Evolutionary conservation across 2,888 invertebrate genomes (phyloP), one percentile per base, ranked within the genome.

Genomic region (Patella caerulea): DNA sequence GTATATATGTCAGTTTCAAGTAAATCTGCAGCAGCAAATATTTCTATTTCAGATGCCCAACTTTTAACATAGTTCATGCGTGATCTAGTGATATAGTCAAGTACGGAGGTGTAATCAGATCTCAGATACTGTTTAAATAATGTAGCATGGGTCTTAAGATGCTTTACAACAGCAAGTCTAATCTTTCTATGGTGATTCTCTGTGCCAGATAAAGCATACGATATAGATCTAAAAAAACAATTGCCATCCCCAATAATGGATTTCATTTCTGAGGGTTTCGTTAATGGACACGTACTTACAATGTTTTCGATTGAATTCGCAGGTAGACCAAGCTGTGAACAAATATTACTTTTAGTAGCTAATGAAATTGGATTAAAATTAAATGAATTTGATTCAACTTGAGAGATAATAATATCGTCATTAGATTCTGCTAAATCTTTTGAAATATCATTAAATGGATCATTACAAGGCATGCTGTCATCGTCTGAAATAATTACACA

Each of bases 1-100:
- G 19, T 59, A 15, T 59, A 59, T n/a, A 59, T 59, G 19, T 59
- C 59, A n/a, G 59, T 59, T 59, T 59, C n/a, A n/a, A 59, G 19
- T 59, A 59, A 59, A 59, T 59, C 59, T n/a, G n/a, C 17, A 59
- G 59, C 59, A 12, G 59, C 59, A 5, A 59, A 59, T 59, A 59
- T 59, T 15, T 59, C 59, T n/a, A 59, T n/a, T 59, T 59, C 59
- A n/a, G 59, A n/a, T n/a, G n/a, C 59, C 59, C 59, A 59, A n/a
- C 5, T 59, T 59, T 19, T 19, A n/a, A n/a, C n/a, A 17, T n/a
- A n/a, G 17, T 19, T 59, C 59, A 59, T 59, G 17, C 59, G 17
- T n/a, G 59, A 59, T 59, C 59, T 59, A n/a, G 17, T 59, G 19
- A 59, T 15, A 59, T 59, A 59, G 59, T 59, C 59, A 59, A 5